Evolutionary conservation across 2,888 invertebrate species (phyloP).

Genomic region (Morpho deidamia): DNA sequence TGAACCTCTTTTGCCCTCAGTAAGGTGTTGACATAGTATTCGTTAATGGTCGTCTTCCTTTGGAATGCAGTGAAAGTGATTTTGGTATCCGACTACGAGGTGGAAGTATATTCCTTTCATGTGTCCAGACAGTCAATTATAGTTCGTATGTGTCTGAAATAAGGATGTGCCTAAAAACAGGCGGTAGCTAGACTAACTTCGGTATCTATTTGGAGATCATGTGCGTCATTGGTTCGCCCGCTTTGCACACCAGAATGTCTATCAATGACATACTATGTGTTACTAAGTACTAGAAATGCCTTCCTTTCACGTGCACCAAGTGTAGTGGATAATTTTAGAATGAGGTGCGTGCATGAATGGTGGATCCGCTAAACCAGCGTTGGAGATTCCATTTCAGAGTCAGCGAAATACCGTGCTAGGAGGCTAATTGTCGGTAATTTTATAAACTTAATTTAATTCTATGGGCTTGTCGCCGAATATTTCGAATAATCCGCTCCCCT

Average conservation of each 20-base stretch:
- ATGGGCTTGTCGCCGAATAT: too few relatives aligned
- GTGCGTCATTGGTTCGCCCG: constrained; percentile 39
- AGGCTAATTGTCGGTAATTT: too few relatives aligned
- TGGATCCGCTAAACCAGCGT: too few relatives aligned
- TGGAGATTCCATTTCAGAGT: too few relatives aligned
- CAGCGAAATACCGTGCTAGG: too few relatives aligned
- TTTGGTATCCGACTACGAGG: constrained; percentile 36
- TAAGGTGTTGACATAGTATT: constrained; percentile 2
- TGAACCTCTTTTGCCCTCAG: constrained; percentile 11
- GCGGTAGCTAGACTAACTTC: background rate
- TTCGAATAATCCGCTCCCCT: too few relatives aligned
- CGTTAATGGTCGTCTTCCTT: constrained; percentile 8
- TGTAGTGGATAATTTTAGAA: too few relatives aligned
- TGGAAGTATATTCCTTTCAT: background rate
- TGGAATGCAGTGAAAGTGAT: constrained; percentile 17
- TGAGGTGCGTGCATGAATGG: too few relatives aligned
- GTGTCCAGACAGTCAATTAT: background rate
- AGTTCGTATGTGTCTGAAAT: background rate
- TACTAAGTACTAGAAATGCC: too few relatives aligned
- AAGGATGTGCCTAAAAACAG: background rate
- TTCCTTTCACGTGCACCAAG: too few relatives aligned
- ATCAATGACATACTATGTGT: too few relatives aligned
- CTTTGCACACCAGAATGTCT: constrained; percentile 34
- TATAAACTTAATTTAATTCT: too few relatives aligned
- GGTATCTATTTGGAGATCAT: constrained; percentile 55